phyloP scores from a whole-genome alignment of 2,797 vertebrate genomes.

The Coccyzus lansbergi region DNA sequence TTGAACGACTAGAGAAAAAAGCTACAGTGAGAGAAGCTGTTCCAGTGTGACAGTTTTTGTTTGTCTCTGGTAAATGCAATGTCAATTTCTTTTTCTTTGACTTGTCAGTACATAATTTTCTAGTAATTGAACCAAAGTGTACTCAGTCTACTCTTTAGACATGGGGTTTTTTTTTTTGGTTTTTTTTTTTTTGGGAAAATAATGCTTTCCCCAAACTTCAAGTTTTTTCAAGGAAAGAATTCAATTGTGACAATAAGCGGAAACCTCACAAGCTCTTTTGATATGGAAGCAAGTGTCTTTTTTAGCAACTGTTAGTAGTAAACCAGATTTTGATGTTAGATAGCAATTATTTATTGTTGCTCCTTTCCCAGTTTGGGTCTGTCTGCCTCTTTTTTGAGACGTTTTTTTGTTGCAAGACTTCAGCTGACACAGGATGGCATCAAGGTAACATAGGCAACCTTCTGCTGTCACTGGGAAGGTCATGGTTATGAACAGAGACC shows the following conservation, averaged over 20 bases:
- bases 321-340: not conserved
- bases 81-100: not conserved
- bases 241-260: not conserved
- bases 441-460: no score
- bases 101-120: not conserved
- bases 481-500: fast-evolving
- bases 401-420: not conserved
- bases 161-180: not conserved
- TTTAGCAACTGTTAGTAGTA: not conserved
- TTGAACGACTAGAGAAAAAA: not conserved
- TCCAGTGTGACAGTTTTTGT: not conserved
- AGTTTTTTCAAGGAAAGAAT: not conserved
- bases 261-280: not conserved
- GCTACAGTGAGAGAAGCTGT: not conserved
- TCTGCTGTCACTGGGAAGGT: not conserved
- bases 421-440: not conserved
- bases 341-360: not conserved
- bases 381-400: not conserved
- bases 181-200: not conserved
- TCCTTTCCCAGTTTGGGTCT: not conserved
- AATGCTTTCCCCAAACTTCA: not conserved
- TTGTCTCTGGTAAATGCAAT: not conserved
- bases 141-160: not conserved
- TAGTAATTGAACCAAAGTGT: not conserved
- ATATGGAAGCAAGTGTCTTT: not conserved